A percentile compares a stretch with the other conserved stretches of the same genome.
These are phyloP conservation scores for Chironomus tepperi DNA, from an alignment of 1,140 invertebrate species.

Conservation along the genomic window DNA sequence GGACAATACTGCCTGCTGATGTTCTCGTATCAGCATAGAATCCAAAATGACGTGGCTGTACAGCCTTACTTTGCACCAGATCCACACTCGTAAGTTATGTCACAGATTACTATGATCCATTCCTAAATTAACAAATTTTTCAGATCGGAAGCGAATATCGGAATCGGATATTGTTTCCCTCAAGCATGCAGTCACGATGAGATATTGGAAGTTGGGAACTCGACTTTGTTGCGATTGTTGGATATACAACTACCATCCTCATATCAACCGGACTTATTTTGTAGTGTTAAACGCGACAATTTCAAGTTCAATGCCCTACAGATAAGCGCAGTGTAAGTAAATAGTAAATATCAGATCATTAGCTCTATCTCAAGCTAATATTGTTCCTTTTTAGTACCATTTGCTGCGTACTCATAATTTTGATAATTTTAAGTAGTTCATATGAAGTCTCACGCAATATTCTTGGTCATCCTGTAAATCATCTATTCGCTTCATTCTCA, in stretches of 20 bases:
- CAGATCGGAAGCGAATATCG: background rate
- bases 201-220: background rate
- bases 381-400: background rate
- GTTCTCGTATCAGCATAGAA: background rate
- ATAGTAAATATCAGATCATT: too few species aligned
- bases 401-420: background rate
- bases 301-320: background rate
- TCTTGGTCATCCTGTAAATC: background rate
- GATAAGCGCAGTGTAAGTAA: background rate
- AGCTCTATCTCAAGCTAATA: background rate
- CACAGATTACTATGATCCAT: background rate
- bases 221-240: background rate
- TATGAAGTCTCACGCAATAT: background rate
- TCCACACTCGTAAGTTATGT: background rate
- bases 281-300: background rate
- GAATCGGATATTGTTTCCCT: background rate
- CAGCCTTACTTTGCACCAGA: background rate
- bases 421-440: background rate
- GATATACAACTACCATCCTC: background rate
- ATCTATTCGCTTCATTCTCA: background rate
- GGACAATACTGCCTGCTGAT: background rate
- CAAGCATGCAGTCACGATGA: background rate
- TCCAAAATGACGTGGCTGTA: background rate
- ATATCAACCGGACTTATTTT: background rate
- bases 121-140: background rate